Conservation (phyloP, 2,113 vertebrate species). For the Leiothrix lutea region DNA sequence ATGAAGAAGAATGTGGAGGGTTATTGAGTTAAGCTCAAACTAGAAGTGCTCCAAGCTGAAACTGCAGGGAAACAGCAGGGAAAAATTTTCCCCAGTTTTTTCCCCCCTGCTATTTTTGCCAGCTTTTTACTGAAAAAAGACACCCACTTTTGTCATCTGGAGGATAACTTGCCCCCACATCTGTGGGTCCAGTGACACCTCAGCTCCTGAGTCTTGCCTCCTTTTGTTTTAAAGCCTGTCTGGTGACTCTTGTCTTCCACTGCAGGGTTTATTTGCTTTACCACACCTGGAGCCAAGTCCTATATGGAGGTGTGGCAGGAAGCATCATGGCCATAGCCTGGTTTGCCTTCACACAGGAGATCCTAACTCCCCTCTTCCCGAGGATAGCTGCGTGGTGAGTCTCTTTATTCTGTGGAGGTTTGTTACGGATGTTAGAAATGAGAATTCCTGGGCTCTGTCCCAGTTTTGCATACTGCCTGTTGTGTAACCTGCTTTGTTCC, state of each 20-base stretch:
- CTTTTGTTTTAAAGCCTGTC: background rate
- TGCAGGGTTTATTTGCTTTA: slow-evolving; percentile 95
- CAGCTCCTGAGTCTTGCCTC: background rate
- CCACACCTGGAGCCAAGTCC: slow-evolving; percentile 96
- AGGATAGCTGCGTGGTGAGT: slow-evolving; percentile 97
- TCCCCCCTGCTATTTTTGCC: fast-evolving
- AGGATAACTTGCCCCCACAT: background rate
- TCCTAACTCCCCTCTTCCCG: slow-evolving; percentile 95
- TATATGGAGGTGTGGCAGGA: slow-evolving; percentile 90
- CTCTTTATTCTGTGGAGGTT: background rate
- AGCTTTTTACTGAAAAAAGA: background rate
- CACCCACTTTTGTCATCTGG: background rate
- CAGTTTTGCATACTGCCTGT: background rate
- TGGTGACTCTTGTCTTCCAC: slow-evolving; percentile 4
- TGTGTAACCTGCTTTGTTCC: background rate
- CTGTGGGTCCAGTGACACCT: background rate
- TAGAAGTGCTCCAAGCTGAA: background rate
- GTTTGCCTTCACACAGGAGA: slow-evolving; percentile 96
- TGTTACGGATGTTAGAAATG: background rate
- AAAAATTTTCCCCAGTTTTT: background rate
- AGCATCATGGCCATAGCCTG: slow-evolving; percentile 87
- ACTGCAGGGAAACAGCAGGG: background rate
- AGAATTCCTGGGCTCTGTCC: background rate
- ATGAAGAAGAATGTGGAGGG: background rate
- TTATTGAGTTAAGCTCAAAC: background rate